Evolutionary conservation across 2,113 vertebrate genomes (phyloP).

Genomic region (Tupaia tana): DNA sequence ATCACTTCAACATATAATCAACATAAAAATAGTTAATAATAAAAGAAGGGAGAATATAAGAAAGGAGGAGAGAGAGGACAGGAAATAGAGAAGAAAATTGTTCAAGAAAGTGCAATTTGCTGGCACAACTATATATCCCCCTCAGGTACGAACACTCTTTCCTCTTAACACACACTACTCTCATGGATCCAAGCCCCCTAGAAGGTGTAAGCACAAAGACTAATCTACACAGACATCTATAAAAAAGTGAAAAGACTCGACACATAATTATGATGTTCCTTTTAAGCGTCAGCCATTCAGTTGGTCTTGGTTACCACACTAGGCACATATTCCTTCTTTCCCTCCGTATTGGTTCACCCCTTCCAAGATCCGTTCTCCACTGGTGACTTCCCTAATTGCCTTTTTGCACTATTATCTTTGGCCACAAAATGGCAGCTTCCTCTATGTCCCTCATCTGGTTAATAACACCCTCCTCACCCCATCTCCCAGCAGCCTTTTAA

Average conservation of each 20-base stretch:
- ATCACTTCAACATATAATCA: not conserved
- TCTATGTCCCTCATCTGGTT: not conserved
- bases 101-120: not conserved
- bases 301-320: not conserved
- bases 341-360: not conserved
- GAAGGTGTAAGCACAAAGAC: not conserved
- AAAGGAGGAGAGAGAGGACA: not conserved
- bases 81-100: not conserved
- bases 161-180: not conserved
- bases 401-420: not conserved
- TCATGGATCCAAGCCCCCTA: not conserved
- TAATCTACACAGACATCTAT: not conserved
- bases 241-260: not conserved
- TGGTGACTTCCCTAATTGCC: not conserved
- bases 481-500: not conserved
- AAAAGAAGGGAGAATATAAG: not conserved
- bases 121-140: not conserved
- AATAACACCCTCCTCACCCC: not conserved
- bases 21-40: not conserved
- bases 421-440: not conserved
- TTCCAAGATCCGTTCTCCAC: not conserved
- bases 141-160: not conserved
- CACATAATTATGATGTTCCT: not conserved
- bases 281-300: not conserved
- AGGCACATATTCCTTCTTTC: not conserved